Evolutionary conservation across 2,113 vertebrate genomes (phyloP).

Genomic region (Ursus arctos): DNA sequence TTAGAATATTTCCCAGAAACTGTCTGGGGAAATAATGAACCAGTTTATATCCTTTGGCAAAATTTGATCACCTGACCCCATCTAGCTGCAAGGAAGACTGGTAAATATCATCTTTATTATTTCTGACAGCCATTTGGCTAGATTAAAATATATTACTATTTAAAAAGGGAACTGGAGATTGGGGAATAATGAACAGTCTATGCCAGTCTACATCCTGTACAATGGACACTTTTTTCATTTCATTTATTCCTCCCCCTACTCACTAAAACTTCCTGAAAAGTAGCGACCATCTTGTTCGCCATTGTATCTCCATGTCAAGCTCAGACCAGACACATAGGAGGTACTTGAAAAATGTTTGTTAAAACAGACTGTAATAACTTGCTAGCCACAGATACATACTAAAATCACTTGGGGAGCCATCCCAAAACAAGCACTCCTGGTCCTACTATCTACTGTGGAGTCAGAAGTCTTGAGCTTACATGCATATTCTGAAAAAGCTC

Average conservation of each 20-base stretch:
- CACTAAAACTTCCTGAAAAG: background rate
- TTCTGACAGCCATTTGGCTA: background rate
- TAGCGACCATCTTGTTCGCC: background rate
- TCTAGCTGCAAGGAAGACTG: background rate
- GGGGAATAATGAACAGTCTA: background rate
- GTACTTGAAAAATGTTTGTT: background rate
- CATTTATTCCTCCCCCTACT: background rate
- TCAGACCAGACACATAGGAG: background rate
- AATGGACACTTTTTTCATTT: background rate
- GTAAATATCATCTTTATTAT: background rate
- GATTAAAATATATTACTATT: background rate
- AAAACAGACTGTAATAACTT: background rate
- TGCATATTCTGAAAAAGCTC: background rate
- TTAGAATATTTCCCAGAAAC: background rate
- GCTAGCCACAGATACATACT: background rate
- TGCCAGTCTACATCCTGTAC: background rate
- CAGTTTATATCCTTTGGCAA: background rate
- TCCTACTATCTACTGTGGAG: background rate
- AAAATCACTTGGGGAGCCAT: background rate
- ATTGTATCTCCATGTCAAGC: background rate
- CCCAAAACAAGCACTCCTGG: background rate
- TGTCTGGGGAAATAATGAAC: background rate
- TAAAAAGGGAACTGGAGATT: background rate
- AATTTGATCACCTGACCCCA: background rate
- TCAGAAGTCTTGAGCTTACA: background rate